Evolutionary conservation across 2,888 invertebrate species (phyloP).

Genomic region (Brachylomia viminalis): DNA sequence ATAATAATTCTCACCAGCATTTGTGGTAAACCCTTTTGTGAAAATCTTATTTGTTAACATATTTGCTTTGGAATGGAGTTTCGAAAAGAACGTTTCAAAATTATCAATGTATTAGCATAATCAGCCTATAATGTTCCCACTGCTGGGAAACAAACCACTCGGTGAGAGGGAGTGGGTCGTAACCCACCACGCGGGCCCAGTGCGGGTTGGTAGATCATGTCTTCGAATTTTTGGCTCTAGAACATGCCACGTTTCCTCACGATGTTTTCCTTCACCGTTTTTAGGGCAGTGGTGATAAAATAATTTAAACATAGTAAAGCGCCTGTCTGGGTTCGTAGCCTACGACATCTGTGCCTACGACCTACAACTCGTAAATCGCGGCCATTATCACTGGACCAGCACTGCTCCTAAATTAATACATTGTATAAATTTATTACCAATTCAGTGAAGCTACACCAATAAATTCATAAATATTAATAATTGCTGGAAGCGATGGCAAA

Average conservation of each 20-base stretch:
- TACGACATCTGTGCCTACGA: not conserved
- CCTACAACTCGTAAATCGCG: not conserved
- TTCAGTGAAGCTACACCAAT: not conserved
- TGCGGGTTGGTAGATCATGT: not conserved
- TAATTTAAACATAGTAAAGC: not conserved
- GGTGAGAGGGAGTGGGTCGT: not conserved
- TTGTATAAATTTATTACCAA: not conserved
- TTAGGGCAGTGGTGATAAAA: not conserved
- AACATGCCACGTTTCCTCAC: not conserved
- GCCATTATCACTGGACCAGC: too few species aligned
- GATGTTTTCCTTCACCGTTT: not conserved
- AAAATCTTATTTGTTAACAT: conserved; percentile 19
- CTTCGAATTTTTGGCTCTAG: not conserved
- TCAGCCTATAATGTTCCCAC: not conserved
- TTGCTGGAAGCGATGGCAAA: not conserved
- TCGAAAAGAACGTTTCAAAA: not conserved
- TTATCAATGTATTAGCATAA: not conserved
- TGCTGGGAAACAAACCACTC: not conserved
- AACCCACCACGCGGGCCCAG: not conserved
- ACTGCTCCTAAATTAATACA: too few species aligned
- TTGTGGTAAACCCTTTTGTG: conserved; percentile 28
- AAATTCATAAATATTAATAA: not conserved
- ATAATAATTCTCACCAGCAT: conserved; percentile 54
- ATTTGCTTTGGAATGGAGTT: not conserved
- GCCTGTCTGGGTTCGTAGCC: not conserved